Evolutionary conservation across 2,888 invertebrate genomes (phyloP), one percentile per base, ranked within the genome.

Genomic region (Prenolepis imparis): DNA sequence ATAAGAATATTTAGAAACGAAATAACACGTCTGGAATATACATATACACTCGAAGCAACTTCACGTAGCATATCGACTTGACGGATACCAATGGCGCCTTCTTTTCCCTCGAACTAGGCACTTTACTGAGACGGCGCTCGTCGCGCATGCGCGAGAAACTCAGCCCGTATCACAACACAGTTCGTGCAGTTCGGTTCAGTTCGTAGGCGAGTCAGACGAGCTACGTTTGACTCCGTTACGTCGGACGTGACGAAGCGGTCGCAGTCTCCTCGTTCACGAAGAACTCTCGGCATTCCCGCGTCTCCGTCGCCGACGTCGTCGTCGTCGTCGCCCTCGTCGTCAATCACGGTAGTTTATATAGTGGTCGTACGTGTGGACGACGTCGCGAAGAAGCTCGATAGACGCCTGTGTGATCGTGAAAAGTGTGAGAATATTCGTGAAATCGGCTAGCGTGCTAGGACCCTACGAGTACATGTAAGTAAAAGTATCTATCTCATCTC

Each of bases 351-450:
- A 44, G 6, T 63, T 12, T n/a, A 52, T n/a, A 52, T 8, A 52
- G 41, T 24, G 18, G 1, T 21, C 73, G 41, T 21, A 72, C 36
- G 36, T 36, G 64, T 44, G 61, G 6, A 15, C 48, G 36, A 57
- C 15, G 21, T 59, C 32, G 55, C 15, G 55, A 64, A 9, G 55
- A 64, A 39, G 32, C 5, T 32, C 64, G 15, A 36, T 5, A 52
- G 44, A 64, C 59, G 44, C 73, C 70, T 57, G 87, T 57, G 87
- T 87, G 85, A 91, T 89, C 75, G 91, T 91, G 91, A 91, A 83
- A 88, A 90, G 87, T 90, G 91, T 83, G 87, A 87, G 87, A 87
- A 77, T 89, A 89, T 2, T 28, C 87, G 90, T 86, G 88, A 90
- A 86, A 82, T 91, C 85, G 91, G 89, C 72, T 91, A 89, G 85